Evolutionary conservation across 1,140 invertebrate genomes (phyloP).

Genomic region (Acyrthosiphon pisum): DNA sequence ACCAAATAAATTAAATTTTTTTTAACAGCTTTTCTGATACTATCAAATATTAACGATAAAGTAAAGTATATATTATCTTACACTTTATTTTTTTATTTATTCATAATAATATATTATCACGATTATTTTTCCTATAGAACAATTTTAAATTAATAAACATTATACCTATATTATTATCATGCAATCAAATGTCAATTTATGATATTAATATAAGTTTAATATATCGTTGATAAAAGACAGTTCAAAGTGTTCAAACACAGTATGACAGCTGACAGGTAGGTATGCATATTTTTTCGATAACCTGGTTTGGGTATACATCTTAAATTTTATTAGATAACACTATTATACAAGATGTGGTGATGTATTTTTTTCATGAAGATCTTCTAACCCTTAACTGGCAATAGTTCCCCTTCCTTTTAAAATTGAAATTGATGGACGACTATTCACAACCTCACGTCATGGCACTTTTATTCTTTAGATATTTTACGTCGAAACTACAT

Average conservation of each 20-base stretch:
- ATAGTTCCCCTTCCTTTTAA: neutral
- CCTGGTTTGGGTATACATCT: neutral
- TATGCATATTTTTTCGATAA: neutral
- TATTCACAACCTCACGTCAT: neutral
- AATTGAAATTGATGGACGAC: slow-evolving; percentile 10
- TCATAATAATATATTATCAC: neutral
- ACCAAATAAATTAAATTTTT: neutral
- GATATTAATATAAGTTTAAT: neutral
- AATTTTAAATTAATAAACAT: neutral
- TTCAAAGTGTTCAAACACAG: neutral
- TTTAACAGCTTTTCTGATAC: neutral
- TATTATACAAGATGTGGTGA: neutral
- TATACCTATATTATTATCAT: neutral
- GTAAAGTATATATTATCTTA: neutral
- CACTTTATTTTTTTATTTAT: neutral
- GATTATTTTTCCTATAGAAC: neutral
- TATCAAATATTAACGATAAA: neutral
- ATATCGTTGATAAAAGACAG: neutral
- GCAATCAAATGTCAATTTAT: neutral
- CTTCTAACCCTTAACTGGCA: neutral
- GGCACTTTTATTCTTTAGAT: neutral
- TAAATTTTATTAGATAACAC: neutral
- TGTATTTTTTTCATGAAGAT: neutral
- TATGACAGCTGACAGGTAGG: neutral
- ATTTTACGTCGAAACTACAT: neutral